Evolutionary conservation across 2,113 vertebrate genomes (phyloP).

Genomic region (Hyla sarda): DNA sequence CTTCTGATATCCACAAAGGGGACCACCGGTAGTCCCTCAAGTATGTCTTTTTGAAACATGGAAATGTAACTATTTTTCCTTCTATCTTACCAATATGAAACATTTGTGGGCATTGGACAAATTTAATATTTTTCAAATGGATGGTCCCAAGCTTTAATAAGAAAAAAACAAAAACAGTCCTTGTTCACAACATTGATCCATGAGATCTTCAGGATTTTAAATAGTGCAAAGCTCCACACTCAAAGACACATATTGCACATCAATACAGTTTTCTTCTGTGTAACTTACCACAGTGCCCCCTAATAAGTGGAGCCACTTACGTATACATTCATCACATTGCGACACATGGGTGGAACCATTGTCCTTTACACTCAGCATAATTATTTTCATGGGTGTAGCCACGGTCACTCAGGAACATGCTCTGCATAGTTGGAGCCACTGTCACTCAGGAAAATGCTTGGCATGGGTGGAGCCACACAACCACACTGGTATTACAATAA

Average conservation of each 20-base stretch:
- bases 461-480: no score
- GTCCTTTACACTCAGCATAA: neutral
- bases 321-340: neutral
- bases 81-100: neutral
- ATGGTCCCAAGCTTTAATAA: constrained; percentile 17
- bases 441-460: neutral
- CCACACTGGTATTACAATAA: no score
- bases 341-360: neutral
- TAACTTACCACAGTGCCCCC: neutral
- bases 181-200: constrained; percentile 27
- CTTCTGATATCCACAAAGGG: no score
- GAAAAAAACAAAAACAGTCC: neutral
- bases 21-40: neutral
- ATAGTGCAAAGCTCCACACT: constrained; percentile 42
- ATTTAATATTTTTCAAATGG: neutral
- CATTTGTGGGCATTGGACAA: neutral
- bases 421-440: neutral
- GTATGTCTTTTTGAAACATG: neutral
- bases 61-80: neutral
- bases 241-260: constrained; percentile 48
- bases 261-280: neutral
- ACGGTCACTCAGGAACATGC: neutral
- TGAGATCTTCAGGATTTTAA: neutral
- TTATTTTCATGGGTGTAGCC: neutral
- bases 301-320: neutral